Conservation (phyloP, 2,888 invertebrate species). For the Eupithecia exiguata region DNA sequence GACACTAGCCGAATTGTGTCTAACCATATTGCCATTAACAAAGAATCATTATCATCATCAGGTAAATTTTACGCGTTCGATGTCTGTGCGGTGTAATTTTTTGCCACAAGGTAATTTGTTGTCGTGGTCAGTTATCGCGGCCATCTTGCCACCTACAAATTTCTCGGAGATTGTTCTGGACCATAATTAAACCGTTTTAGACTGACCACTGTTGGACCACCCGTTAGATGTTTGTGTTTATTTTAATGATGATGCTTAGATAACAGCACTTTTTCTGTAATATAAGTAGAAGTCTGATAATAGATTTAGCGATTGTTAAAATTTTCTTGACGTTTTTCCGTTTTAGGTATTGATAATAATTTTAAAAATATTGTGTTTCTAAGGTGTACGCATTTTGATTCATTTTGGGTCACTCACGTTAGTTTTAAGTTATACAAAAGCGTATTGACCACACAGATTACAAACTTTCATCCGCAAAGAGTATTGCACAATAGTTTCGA, state of each 20-base stretch:
- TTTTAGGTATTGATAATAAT: neutral
- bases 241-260: conserved; percentile 1
- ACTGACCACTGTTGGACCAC: conserved; percentile 51
- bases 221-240: conserved; percentile 34
- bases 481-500: conserved; percentile 38
- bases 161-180: conserved; percentile 38
- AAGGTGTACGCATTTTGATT: neutral
- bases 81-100: too few species aligned
- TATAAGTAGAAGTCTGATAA: neutral
- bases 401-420: neutral
- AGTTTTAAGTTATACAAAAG: neutral
- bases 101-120: conserved; percentile 52
- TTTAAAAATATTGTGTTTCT: neutral
- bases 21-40: too few species aligned
- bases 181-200: conserved; percentile 26
- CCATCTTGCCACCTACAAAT: conserved; percentile 59
- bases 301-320: neutral
- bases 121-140: conserved; percentile 62
- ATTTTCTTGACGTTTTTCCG: neutral
- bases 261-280: neutral
- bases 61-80: neutral
- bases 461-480: conserved; percentile 8
- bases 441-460: neutral
- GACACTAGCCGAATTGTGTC: too few species aligned
- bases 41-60: too few species aligned